Evolutionary conservation across 2,888 invertebrate species (phyloP), one percentile per base, ranked within the genome.

Genomic region (Ganaspis brasiliensis): DNA sequence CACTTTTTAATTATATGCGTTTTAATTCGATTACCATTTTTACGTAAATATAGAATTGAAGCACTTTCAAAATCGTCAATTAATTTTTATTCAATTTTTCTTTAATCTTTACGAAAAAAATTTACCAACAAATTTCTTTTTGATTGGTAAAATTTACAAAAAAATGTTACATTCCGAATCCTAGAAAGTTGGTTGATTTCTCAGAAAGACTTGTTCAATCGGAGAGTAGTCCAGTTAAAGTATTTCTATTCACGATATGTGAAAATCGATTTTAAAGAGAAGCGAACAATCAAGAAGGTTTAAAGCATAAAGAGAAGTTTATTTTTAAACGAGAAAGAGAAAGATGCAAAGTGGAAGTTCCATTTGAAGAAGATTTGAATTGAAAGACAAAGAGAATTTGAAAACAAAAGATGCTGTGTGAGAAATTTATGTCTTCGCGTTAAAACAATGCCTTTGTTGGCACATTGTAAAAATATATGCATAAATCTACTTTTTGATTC

Each of bases 261-360:
- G 52, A 52, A 52, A 52, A 52, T 52, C 52, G 19, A 52, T 52
- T 19, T 52, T 52, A 52, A 52, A 52, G 52, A 16, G 52, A 52
- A 52, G 19, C 16, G 52, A 14, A 45, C 45, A 52, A 52, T 52
- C 19, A 9, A 52, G 19, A 16, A 9, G 52, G 19, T 19, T 19
- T 52, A 6, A 52, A 52, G n/a, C 16, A 52, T 5, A 52, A 52
- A 19, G 52, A 19, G 52, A 16, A 16, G 52, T 52, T 52, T 52
- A 52, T 16, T 16, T 52, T 52, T 19, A 19, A 52, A 52, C 52
- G 19, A 52, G 8, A 52, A 16, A 52, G 52, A 19, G 19, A 52
- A 52, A 52, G 19, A 52, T 9, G 9, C 8, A 16, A 52, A 52
- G 16, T 52, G 52, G 19, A 52, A 52, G 52, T 52, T 52, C 52